Conservation (phyloP, 2,888 invertebrate genomes). For the Pseudococcus jackbeardsleyi region DNA sequence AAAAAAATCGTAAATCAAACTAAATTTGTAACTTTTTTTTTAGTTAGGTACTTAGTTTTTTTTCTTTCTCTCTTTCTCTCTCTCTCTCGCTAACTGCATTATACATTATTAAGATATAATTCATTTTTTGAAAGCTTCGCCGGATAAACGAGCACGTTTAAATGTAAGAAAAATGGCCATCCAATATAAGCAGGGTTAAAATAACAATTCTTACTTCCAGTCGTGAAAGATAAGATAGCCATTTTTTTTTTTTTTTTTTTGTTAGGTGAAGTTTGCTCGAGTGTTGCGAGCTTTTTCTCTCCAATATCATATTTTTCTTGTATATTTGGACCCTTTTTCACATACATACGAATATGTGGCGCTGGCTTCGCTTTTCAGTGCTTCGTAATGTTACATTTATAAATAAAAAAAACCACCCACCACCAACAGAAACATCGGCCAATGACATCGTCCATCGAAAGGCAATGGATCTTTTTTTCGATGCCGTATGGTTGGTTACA, state of each 20-base stretch:
- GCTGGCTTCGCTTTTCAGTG: no score
- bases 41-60: not conserved
- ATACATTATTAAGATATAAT: constrained; percentile 50
- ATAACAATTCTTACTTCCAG: constrained; percentile 34
- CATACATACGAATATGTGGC: no score
- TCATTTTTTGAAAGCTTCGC: constrained; percentile 40
- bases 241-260: not conserved
- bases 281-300: constrained; percentile 5
- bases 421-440: no score
- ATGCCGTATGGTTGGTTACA: no score
- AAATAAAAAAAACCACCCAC: no score
- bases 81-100: constrained; percentile 28
- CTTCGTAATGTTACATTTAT: no score
- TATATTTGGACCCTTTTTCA: no score
- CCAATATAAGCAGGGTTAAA: constrained; percentile 14
- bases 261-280: not conserved
- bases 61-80: not conserved
- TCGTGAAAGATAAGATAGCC: constrained; percentile 19
- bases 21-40: constrained; percentile 52
- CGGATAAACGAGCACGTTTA: constrained; percentile 41
- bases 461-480: no score
- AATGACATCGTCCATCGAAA: no score
- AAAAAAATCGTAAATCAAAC: constrained; percentile 52
- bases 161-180: constrained; percentile 46
- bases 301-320: not conserved